Conservation (phyloP, 2,113 vertebrate species). For the Nyctibius bracteatus region DNA sequence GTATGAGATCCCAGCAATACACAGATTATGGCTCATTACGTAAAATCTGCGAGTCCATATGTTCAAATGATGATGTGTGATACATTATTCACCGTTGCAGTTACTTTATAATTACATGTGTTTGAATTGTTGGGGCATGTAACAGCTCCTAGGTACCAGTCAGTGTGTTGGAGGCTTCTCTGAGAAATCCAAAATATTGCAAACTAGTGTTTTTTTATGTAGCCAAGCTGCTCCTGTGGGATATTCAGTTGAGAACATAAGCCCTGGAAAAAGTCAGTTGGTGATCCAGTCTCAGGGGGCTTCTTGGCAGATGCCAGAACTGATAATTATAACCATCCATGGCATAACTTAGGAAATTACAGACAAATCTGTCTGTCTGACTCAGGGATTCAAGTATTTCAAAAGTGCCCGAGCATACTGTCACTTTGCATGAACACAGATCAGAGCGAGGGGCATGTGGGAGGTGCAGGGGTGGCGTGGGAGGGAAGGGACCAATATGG, state of each 20-base stretch:
- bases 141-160: not conserved
- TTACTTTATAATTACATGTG: not conserved
- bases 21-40: not conserved
- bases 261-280: not conserved
- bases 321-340: not conserved
- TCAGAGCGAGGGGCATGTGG: not conserved
- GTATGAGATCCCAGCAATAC: not conserved
- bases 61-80: not conserved
- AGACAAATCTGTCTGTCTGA: not conserved
- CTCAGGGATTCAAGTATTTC: not conserved
- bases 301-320: not conserved
- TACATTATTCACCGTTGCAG: constrained; percentile 19
- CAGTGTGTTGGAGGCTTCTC: not conserved
- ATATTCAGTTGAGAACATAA: not conserved
- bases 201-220: not conserved
- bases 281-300: not conserved
- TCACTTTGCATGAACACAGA: not conserved
- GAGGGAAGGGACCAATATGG: not conserved
- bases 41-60: not conserved
- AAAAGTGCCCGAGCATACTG: not conserved
- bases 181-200: not conserved
- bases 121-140: not conserved
- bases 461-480: rapidly evolving
- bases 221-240: not conserved
- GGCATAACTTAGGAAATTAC: not conserved